phyloP scores from a whole-genome alignment of 2,113 vertebrate genomes.

The Corythaeola cristata region DNA sequence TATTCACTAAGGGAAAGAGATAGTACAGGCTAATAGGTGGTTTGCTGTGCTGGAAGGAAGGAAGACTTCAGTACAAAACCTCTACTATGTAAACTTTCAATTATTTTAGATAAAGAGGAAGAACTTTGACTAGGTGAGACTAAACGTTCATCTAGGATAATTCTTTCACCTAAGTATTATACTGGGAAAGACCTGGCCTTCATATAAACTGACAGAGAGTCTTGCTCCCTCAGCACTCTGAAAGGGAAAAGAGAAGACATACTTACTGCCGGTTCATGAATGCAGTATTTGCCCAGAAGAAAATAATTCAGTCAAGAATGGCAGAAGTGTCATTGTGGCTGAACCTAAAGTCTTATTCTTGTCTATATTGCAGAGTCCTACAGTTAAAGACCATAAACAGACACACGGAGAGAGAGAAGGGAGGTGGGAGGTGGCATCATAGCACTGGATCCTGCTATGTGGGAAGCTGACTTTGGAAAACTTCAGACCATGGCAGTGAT shows the following conservation, averaged over 20 bases:
- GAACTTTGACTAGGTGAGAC: neutral
- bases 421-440: neutral
- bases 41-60: neutral
- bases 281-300: neutral
- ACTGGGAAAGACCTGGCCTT: neutral
- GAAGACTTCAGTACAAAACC: neutral
- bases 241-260: neutral
- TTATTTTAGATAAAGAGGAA: constrained; percentile 4
- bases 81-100: neutral
- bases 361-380: neutral
- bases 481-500: neutral
- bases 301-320: neutral
- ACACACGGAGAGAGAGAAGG: neutral
- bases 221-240: neutral
- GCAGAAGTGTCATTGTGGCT: neutral
- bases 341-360: neutral
- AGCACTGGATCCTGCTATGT: neutral
- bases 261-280: neutral
- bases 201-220: neutral
- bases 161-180: neutral
- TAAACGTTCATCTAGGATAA: neutral
- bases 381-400: neutral
- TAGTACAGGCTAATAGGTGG: neutral
- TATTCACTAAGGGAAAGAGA: constrained; percentile 16
- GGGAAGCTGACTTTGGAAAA: neutral